Evolutionary conservation across 2,888 invertebrate species (phyloP).

Genomic region (Creontiades dilutus): DNA sequence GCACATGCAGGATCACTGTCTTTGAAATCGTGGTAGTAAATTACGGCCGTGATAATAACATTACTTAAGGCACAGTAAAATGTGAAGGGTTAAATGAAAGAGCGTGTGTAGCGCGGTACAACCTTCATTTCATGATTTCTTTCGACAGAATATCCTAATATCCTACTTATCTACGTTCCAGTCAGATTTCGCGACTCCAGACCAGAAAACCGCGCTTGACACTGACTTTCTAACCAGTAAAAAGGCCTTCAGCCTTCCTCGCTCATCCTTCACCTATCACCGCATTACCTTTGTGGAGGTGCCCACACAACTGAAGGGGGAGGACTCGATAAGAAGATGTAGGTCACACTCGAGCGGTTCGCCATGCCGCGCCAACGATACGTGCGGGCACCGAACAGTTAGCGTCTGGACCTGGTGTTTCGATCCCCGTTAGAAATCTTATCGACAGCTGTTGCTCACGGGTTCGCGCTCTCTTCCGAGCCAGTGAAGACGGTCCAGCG

Average conservation of each 20-base stretch:
- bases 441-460: conserved; percentile 27
- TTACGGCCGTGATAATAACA: too few relatives aligned
- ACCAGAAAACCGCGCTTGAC: not conserved
- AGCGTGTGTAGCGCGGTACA: too few relatives aligned
- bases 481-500: not conserved
- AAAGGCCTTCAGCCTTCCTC: not conserved
- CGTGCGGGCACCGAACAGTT: conserved; percentile 41
- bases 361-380: not conserved
- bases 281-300: not conserved
- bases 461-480: not conserved
- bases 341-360: conserved; percentile 31
- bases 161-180: too few relatives aligned
- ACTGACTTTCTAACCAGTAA: not conserved
- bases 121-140: too few relatives aligned
- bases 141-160: too few relatives aligned
- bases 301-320: not conserved
- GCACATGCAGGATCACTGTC: too few relatives aligned
- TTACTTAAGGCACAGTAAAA: too few relatives aligned
- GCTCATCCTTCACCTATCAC: conserved; percentile 29
- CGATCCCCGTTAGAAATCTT: conserved; percentile 39
- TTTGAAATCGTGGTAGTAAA: too few relatives aligned
- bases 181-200: too few relatives aligned
- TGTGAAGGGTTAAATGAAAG: too few relatives aligned
- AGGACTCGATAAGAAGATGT: conserved; percentile 21
- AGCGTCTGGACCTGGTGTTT: conserved; percentile 31